These are phyloP conservation scores for Colletes gigas DNA, from an alignment of 1,140 invertebrate species.

Conservation along the genomic window DNA sequence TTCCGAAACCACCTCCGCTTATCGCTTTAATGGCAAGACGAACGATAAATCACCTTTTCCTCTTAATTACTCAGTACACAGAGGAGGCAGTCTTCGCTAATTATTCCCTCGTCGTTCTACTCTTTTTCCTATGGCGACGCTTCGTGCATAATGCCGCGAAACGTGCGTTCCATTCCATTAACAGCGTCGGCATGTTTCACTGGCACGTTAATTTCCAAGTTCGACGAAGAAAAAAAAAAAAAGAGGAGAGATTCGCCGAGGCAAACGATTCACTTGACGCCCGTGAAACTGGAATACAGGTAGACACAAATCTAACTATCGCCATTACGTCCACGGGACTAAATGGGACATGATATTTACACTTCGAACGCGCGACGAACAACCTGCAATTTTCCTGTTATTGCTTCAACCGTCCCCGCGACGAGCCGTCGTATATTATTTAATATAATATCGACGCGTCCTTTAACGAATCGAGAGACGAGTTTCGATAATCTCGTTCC, in stretches of 20 bases:
- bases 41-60: slow-evolving; percentile 54
- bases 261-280: neutral
- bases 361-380: neutral
- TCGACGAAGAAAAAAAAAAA: neutral
- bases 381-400: neutral
- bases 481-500: neutral
- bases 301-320: neutral
- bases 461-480: neutral
- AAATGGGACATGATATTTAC: neutral
- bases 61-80: slow-evolving; percentile 54
- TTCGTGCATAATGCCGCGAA: neutral
- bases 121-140: slow-evolving; percentile 6
- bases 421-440: neutral
- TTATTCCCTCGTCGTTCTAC: slow-evolving; percentile 36
- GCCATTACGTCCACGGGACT: neutral
- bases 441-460: neutral
- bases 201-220: slow-evolving; percentile 9
- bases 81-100: slow-evolving; percentile 29
- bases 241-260: neutral
- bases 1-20: neutral
- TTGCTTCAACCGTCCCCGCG: neutral
- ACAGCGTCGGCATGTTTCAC: neutral
- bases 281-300: neutral
- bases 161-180: slow-evolving; percentile 25
- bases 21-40: slow-evolving; percentile 5